Percentiles rank a stretch among this genome's conserved stretches.
Conservation (phyloP, 2,797 vertebrate species). For the Euphonia xanthogaster region DNA sequence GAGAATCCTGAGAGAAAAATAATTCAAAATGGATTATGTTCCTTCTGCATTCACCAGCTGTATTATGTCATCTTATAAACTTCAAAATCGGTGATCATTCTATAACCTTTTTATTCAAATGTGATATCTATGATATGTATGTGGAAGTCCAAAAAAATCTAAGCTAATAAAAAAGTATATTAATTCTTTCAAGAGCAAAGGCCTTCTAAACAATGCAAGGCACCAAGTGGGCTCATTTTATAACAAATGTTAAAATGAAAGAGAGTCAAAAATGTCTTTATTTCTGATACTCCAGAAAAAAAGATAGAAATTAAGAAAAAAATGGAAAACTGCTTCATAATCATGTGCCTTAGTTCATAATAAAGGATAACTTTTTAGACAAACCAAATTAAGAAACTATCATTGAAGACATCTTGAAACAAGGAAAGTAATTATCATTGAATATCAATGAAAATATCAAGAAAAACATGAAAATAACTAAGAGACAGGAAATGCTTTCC, state of each 20-base stretch:
- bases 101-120: background rate
- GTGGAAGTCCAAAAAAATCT: background rate
- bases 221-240: background rate
- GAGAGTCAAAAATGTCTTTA: background rate
- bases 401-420: background rate
- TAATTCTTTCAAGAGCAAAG: background rate
- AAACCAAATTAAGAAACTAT: background rate
- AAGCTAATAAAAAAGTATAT: background rate
- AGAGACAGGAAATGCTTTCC: background rate
- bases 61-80: background rate
- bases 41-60: background rate
- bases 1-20: background rate
- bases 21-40: background rate
- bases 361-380: background rate
- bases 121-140: background rate
- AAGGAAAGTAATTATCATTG: background rate
- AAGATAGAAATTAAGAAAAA: background rate
- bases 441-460: background rate
- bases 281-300: background rate
- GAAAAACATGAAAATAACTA: background rate
- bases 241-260: background rate
- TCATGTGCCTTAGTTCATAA: fast-evolving
- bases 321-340: background rate
- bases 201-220: background rate
- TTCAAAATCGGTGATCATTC: background rate